Evolutionary conservation across 2,797 vertebrate species (phyloP), one percentile per base, ranked within the genome.

Genomic region (Schizopygopsis malacanthus): DNA sequence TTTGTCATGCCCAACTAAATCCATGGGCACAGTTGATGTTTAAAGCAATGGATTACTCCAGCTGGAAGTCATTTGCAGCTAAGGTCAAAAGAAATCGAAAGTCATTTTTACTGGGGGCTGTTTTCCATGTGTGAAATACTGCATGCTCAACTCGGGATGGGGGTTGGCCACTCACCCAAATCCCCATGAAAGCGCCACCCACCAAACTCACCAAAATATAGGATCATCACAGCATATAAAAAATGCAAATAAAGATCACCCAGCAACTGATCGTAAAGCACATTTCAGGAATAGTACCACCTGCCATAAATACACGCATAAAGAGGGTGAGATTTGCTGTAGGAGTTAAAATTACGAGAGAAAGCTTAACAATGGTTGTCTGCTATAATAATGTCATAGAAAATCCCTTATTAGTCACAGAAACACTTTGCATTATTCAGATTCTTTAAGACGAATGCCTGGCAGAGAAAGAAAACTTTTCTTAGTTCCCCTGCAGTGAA

Each of bases 51-150:
- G 84, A 87, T 89, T 88, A 87, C 90, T 70, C 80, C 86, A 61
- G 70, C 65, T 52, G 81, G 75, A 82, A 78, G 80, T 61, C 39
- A 91, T 90, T 70, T 75, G 87, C 85, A 86, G 91, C 91, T 88
- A 88, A 89, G 92, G 90, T 93, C 92, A 92, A 90, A 92, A 91
- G 91, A 92, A 94, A 94, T 93, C 91, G 91, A 94, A 94, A 94
- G 91, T 92, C 88, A 91, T 94, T 95, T 92, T 91, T 90, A 93
- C 92, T 90, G 54, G 87, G 83, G 93, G 92, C 93, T 91, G 89
- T 92, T 94, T 94, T 93, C 93, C 91, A 92, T 91, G 91, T 88
- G 72, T 80, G 81, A 85, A 89, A 90, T 85, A 84, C n/a, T 73
- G 73, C 45, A 82, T n/a, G 63, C 65, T 70, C 83, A 50, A 85